Evolutionary conservation across 2,888 invertebrate species (phyloP), one percentile per base, ranked within the genome.

Genomic region (Apodemia mormo): DNA sequence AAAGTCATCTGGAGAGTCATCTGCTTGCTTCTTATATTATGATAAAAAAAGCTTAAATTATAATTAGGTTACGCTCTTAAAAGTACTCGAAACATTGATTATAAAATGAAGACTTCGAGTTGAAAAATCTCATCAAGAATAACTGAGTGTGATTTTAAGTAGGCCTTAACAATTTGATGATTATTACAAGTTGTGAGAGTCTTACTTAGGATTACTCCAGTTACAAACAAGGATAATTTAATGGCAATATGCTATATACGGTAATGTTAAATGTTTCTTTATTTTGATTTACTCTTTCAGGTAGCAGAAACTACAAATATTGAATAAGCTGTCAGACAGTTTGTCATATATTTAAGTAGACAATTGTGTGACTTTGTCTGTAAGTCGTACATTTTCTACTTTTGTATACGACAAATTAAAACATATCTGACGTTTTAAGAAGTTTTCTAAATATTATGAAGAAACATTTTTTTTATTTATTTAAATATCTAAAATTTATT

Each of bases 321-420:
- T 12, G 2, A 10, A 45, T 45, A 3, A 45, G 45, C 12, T 12
- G 49, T 49, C 14, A 14, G 49, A 14, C 14, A 5, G 14, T 61
- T 61, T 61, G 30, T 61, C 33, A 61, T 33, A 33, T 33, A 10
- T 30, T 61, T 61, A 61, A 61, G 61, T 61, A 61, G 61, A 33
- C 33, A 33, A 49, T 61, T 61, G 61, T 61, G 33, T 61, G 61
- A 61, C 61, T 61, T 61, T 33, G 6, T 4, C 61, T 12, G 12
- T 61, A 61, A 61, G 61, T 33, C 61, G 5, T 61, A 33, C 61
- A 10, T 61, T 30, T 30, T 12, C 61, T 61, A 61, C 61, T 33
- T 61, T 14, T 33, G 33, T 61, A 33, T 61, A 33, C 14, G 45
- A 22, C n/a, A 45, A 29, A 68, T 70, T 49, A 66, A 66, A 12